Base-by-base conservation (phyloP, 1,140 invertebrate species). In the Zaprionus ghesquierei region DNA sequence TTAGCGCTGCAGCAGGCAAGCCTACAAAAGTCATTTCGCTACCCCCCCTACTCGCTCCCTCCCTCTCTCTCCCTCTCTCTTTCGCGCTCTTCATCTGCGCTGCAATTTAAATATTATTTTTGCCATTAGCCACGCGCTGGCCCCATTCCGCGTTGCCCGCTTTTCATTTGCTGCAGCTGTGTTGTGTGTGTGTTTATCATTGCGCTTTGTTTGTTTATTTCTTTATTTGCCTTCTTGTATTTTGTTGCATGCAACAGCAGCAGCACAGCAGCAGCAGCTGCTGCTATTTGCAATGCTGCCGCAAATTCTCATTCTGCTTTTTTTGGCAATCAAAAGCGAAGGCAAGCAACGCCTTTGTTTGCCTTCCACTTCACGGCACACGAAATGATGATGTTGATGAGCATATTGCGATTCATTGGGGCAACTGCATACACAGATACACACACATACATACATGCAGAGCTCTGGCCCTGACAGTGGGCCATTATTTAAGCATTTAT, bases 121-220 rank as follows among this genome's bases (percentile, higher is more conserved):
- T 74, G 63, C 69, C 70, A 75, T 81, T 85, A 77, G 64, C 46
- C 61, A 35, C 31, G 41, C 63, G 54, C 2, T 53, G 53, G 31
- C 27, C 29, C 53, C 38, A 44, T 49, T 46, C 25, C 27, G n/a
- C 63, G 59, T 54, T 35, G 41, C 35, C 44, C 22, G 35, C 51
- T 35, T 22, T 23, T 15, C 50, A 22, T 41, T 22, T 27, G 59
- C 53, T 70, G 51, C 46, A 18, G 35, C 6, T 6, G 2, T 35
- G 4, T 38, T 53, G 15, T 61, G 44, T 69, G 41, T 55, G 53
- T 68, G 69, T 60, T 23, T 61, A 44, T 79, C 68, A 31, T 82
- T 46, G 61, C 49, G 33, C 33, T 62, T 71, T 77, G 72, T 85
- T 79, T 80, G 79, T 73, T 78, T 82, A 81, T 81, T 81, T 82